These are phyloP conservation scores for Phyllotis vaccarum DNA, from an alignment of 2,797 vertebrate genomes.

Conservation along the genomic window DNA sequence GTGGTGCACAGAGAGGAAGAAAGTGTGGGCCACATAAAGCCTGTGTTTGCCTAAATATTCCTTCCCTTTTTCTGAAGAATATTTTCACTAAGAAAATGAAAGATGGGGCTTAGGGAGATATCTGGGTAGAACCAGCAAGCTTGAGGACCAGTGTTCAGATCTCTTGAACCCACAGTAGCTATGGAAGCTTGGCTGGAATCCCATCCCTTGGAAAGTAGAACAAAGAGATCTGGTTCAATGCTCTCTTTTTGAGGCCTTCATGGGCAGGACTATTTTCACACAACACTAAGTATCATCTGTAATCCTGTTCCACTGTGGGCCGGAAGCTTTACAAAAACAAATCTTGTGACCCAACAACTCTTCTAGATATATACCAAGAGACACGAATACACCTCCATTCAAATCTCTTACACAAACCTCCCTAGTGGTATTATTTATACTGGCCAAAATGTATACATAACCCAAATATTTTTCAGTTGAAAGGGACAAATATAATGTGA, in stretches of 20 bases:
- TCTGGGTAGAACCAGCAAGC: not conserved
- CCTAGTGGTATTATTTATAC: not conserved
- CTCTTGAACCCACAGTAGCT: not conserved
- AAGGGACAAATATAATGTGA: too few relatives aligned
- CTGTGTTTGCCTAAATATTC: constrained; percentile 13
- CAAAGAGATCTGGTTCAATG: not conserved
- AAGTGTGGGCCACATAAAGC: not conserved
- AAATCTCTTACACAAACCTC: constrained; percentile 14
- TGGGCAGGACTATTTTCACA: not conserved
- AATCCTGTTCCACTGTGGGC: not conserved
- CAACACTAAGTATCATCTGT: not conserved
- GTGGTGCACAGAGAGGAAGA: not conserved
- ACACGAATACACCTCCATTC: not conserved
- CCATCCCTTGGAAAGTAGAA: not conserved
- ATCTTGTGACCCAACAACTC: not conserved
- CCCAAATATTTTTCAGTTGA: not conserved
- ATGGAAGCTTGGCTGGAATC: not conserved
- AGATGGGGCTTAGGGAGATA: not conserved
- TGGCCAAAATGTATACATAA: not conserved
- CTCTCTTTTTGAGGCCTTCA: not conserved
- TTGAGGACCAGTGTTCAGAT: not conserved
- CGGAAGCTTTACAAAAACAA: constrained; percentile 22
- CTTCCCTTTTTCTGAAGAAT: not conserved
- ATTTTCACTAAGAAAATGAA: constrained; percentile 45
- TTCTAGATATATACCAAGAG: not conserved